Conservation (phyloP, 2,888 invertebrate species). For the Mylabris sibirica region DNA sequence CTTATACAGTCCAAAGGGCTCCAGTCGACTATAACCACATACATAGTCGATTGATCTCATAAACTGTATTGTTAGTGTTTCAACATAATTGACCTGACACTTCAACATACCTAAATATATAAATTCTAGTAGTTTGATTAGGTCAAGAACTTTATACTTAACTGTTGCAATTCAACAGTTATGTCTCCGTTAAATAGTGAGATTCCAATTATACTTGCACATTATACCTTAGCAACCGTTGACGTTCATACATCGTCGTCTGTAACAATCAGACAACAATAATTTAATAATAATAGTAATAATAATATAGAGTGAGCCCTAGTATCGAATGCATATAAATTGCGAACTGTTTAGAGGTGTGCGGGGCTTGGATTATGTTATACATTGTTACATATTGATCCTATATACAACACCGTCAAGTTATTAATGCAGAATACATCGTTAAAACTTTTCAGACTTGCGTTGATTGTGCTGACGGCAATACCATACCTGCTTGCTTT, state of each 20-base stretch:
- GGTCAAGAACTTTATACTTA: constrained; percentile 5
- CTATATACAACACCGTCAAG: constrained; percentile 54
- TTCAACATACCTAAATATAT: constrained; percentile 13
- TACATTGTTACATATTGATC: constrained; percentile 58
- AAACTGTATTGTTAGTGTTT: constrained; percentile 14
- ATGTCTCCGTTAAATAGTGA: background rate
- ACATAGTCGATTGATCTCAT: constrained; percentile 18
- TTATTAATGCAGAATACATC: constrained; percentile 62
- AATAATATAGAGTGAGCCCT: background rate
- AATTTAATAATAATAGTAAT: background rate
- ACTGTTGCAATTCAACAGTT: constrained; percentile 6
- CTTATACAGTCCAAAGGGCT: constrained; percentile 9
- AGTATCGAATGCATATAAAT: constrained; percentile 4
- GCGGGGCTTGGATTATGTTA: constrained; percentile 11
- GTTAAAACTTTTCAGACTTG: constrained; percentile 63
- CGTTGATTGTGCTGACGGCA: constrained; percentile 58
- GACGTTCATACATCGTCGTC: background rate
- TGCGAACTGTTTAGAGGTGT: background rate
- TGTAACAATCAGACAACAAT: background rate
- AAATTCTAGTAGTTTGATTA: constrained; percentile 1
- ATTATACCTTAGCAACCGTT: background rate
- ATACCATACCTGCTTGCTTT: constrained; percentile 59
- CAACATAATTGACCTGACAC: constrained; percentile 24
- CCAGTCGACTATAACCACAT: constrained; percentile 22
- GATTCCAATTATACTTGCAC: constrained; percentile 24